Evolutionary conservation across 2,113 vertebrate genomes (phyloP).

Genomic region (Labrus mixtus): DNA sequence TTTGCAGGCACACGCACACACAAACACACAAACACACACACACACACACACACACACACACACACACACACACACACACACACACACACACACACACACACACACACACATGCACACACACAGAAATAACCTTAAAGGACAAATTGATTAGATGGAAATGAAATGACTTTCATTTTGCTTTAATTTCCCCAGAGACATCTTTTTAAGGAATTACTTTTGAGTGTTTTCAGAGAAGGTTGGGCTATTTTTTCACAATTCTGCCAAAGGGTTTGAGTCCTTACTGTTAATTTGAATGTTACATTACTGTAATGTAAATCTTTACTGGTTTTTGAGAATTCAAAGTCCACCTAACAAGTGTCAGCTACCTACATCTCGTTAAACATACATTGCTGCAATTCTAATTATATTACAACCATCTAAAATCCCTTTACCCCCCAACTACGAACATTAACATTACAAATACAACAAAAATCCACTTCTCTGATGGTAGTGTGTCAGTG

Average conservation of each 20-base stretch:
- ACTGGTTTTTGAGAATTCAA: too few relatives aligned
- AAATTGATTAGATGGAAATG: constrained; percentile 18
- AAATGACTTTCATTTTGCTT: constrained; percentile 13
- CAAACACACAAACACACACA: too few relatives aligned
- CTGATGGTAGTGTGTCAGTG: too few relatives aligned
- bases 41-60: too few relatives aligned
- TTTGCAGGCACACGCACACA: too few relatives aligned
- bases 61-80: too few relatives aligned
- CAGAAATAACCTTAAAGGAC: constrained; percentile 9
- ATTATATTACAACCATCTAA: too few relatives aligned
- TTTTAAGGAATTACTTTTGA: constrained; percentile 15
- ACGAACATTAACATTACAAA: too few relatives aligned
- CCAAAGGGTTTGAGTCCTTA: not conserved
- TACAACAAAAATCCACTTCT: too few relatives aligned
- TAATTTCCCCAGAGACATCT: constrained; percentile 32
- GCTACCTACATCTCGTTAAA: not conserved
- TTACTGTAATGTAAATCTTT: too few relatives aligned
- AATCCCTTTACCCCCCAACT: too few relatives aligned
- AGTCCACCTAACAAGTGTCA: too few relatives aligned
- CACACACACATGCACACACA: not conserved
- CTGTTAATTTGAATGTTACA: not conserved
- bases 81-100: not conserved
- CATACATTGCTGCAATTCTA: not conserved
- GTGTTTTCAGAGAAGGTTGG: not conserved
- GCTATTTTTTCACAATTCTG: constrained; percentile 3